phyloP scores from a whole-genome alignment of 2,797 vertebrate genomes.

The Poeciliopsis turneri region DNA sequence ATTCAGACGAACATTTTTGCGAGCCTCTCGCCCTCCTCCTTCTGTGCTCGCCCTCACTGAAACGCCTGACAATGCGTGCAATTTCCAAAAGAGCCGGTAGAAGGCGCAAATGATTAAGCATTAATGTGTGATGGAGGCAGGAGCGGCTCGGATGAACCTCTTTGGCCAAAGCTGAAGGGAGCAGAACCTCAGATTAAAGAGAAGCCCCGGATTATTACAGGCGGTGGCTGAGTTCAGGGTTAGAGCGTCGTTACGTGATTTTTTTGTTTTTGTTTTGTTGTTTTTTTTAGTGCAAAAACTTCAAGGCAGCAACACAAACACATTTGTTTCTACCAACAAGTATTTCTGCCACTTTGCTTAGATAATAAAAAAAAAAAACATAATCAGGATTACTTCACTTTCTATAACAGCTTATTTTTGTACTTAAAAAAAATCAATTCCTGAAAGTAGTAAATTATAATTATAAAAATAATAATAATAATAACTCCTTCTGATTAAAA shows the following conservation, averaged over 20 bases:
- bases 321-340: neutral
- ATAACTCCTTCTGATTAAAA: neutral
- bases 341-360: neutral
- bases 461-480: neutral
- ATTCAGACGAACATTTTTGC: neutral
- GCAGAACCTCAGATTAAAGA: slow-evolving; percentile 39
- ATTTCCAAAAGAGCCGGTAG: slow-evolving; percentile 86
- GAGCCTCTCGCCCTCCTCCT: neutral
- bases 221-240: slow-evolving; percentile 1
- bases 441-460: neutral
- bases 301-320: neutral
- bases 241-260: slow-evolving; percentile 16
- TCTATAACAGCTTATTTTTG: neutral
- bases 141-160: slow-evolving; percentile 49
- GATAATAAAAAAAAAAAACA: neutral
- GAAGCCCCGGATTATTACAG: slow-evolving; percentile 2
- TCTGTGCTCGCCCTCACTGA: neutral
- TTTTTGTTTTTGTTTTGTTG: too few species aligned
- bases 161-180: slow-evolving; percentile 45
- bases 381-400: neutral
- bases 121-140: slow-evolving; percentile 61
- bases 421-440: neutral
- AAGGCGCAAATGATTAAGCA: slow-evolving; percentile 92
- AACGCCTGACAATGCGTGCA: slow-evolving; percentile 64
- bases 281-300: neutral